phyloP scores from a whole-genome alignment of 2,113 vertebrate species.

The Scopus umbretta region DNA sequence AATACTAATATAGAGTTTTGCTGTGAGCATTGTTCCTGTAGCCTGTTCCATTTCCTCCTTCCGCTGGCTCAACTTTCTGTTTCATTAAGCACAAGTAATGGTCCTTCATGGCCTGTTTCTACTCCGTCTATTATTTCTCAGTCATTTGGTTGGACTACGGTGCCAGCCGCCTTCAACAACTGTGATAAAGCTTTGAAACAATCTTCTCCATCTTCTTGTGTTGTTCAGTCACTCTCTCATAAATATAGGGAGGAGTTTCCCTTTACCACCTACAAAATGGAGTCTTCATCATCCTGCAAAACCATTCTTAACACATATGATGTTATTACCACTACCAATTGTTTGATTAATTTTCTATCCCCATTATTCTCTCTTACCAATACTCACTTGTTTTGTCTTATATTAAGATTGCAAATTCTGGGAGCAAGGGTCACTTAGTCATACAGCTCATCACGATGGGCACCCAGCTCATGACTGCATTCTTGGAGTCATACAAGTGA shows the following conservation, averaged over 20 bases:
- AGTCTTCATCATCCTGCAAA: background rate
- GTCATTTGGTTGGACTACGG: background rate
- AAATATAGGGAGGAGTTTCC: background rate
- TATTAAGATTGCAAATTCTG: background rate
- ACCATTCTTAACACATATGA: background rate
- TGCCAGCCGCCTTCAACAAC: background rate
- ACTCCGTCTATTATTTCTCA: background rate
- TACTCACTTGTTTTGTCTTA: background rate
- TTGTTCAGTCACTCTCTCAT: background rate
- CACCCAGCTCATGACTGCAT: background rate
- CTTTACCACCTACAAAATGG: background rate
- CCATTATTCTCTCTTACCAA: background rate
- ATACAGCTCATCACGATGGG: background rate
- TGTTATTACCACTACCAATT: background rate
- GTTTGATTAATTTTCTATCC: background rate
- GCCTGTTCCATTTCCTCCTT: background rate
- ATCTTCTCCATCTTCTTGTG: background rate
- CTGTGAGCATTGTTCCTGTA: background rate
- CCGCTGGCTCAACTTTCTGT: background rate
- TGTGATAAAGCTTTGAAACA: conserved; percentile 5
- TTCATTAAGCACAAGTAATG: background rate
- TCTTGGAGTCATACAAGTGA: background rate
- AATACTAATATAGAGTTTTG: background rate
- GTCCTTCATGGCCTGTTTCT: background rate
- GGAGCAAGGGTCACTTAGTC: background rate